A percentile compares a stretch with the other conserved stretches of the same genome.
phyloP scores from a whole-genome alignment of 2,888 invertebrate species.

The Leucoptera coffeella region DNA sequence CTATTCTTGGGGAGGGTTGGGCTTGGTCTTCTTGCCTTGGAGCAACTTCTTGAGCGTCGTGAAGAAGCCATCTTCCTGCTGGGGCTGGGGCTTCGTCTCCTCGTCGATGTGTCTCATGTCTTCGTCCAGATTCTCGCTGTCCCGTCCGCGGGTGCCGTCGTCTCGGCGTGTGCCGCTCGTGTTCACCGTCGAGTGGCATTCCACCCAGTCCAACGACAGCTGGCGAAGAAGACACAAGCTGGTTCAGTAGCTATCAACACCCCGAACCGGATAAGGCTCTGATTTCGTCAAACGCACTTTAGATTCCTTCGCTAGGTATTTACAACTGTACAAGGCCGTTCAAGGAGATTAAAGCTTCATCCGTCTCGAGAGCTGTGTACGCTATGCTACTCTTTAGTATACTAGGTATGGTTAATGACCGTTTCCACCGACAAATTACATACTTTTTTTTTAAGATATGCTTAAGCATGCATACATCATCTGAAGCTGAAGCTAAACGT shows the following conservation, averaged over 20 bases:
- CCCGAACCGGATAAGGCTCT: conserved; percentile 18
- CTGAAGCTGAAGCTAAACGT: too few relatives aligned
- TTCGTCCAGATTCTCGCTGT: conserved; percentile 8
- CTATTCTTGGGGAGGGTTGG: too few relatives aligned
- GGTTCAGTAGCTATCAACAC: conserved; percentile 38
- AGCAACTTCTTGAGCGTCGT: background rate
- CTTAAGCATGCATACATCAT: too few relatives aligned
- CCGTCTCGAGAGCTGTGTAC: too few relatives aligned
- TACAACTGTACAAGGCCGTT: too few relatives aligned
- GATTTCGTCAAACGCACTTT: conserved; percentile 48
- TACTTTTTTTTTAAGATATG: too few relatives aligned
- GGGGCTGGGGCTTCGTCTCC: background rate
- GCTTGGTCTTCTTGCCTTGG: too few relatives aligned
- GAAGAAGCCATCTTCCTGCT: background rate
- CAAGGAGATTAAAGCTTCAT: too few relatives aligned
- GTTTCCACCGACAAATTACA: too few relatives aligned
- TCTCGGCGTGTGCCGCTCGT: conserved; percentile 6
- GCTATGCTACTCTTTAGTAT: too few relatives aligned
- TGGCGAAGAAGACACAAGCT: conserved; percentile 48
- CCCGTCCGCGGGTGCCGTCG: conserved; percentile 5
- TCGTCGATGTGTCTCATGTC: conserved; percentile 6
- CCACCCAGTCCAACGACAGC: conserved; percentile 14
- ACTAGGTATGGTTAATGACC: too few relatives aligned
- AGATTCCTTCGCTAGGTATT: too few relatives aligned
- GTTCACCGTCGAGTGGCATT: conserved; percentile 1